phyloP scores from a whole-genome alignment of 2,797 vertebrate species.

The Chaetodon trifasciatus region DNA sequence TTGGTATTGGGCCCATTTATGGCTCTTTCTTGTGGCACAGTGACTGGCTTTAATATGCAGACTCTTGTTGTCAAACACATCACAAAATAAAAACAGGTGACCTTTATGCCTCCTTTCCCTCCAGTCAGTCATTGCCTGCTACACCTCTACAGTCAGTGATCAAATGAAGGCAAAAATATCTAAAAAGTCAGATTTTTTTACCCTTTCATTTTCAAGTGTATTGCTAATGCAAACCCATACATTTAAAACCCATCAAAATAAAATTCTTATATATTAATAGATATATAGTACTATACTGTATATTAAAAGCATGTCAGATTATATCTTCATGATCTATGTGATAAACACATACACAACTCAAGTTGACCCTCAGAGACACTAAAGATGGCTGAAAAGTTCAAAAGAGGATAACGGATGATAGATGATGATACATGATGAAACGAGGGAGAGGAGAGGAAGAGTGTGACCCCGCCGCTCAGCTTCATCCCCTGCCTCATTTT shows the following conservation, averaged over 20 bases:
- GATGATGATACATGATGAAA: slow-evolving; percentile 2
- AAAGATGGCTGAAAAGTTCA: slow-evolving; percentile 10
- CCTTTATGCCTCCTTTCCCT: no score
- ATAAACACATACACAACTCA: background rate
- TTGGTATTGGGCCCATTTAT: background rate
- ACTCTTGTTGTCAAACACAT: background rate
- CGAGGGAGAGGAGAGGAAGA: background rate
- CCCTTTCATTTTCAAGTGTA: background rate
- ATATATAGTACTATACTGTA: background rate
- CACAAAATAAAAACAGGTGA: slow-evolving; percentile 5
- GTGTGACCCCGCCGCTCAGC: slow-evolving; percentile 1
- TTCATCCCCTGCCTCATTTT: slow-evolving; percentile 7
- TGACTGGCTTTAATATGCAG: background rate
- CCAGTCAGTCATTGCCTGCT: background rate
- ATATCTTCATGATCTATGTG: background rate
- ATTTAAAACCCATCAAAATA: no score
- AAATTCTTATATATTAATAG: background rate
- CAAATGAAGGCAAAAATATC: background rate
- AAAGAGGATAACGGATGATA: slow-evolving; percentile 23
- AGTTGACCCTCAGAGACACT: slow-evolving; percentile 13
- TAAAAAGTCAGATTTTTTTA: background rate
- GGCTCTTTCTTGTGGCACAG: background rate
- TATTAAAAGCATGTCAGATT: background rate
- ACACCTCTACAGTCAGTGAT: background rate
- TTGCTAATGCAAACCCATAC: background rate